phyloP scores from a whole-genome alignment of 2,797 vertebrate genomes.

The Staurois parvus region DNA sequence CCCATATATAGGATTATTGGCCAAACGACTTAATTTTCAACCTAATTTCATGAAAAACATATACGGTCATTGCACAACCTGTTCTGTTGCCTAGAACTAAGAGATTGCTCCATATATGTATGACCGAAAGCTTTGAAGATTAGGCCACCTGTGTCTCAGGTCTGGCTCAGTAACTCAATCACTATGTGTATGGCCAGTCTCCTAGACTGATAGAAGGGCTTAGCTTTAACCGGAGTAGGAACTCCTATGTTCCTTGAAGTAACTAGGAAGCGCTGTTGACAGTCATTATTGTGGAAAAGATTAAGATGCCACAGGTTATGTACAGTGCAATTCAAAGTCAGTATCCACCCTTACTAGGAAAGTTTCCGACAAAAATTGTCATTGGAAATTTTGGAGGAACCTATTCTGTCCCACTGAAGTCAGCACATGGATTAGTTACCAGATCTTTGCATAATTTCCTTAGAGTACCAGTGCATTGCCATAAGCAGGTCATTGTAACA shows the following conservation, averaged over 20 bases:
- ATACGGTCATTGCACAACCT: background rate
- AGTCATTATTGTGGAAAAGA: conserved; percentile 34
- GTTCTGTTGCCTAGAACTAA: background rate
- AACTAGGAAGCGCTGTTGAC: conserved; percentile 53
- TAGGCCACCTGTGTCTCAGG: background rate
- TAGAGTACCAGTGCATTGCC: conserved; percentile 43
- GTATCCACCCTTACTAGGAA: conserved; percentile 2
- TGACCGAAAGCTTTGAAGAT: background rate
- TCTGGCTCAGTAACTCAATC: background rate
- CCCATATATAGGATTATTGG: background rate
- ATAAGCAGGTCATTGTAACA: background rate
- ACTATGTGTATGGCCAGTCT: background rate
- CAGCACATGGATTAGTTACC: conserved; percentile 21
- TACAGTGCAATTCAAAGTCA: conserved; percentile 45
- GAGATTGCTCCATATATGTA: background rate
- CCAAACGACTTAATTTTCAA: background rate
- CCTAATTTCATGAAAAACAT: background rate
- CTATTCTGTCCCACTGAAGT: conserved; percentile 13
- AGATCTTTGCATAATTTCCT: conserved; percentile 36
- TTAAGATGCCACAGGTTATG: conserved; percentile 35
- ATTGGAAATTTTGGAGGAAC: conserved; percentile 11
- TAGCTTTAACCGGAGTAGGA: conserved; percentile 21
- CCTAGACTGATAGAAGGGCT: conserved; percentile 2
- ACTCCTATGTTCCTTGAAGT: conserved; percentile 46
- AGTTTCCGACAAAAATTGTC: background rate